Evolutionary conservation across 2,113 vertebrate species (phyloP).

Genomic region (Anarhynchus alexandrinus): DNA sequence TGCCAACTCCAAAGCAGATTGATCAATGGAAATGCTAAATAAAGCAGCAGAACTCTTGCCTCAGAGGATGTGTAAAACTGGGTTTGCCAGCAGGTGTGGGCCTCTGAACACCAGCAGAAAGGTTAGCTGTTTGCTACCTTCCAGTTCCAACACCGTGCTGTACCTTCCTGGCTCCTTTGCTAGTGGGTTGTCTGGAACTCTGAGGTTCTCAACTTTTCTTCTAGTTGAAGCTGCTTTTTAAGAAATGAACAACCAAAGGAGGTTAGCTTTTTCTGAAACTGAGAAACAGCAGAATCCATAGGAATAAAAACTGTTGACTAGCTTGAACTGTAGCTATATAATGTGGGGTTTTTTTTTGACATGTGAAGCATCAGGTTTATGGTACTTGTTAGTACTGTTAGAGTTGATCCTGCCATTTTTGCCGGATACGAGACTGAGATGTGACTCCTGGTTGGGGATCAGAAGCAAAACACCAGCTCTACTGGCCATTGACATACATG

Average conservation of each 20-base stretch:
- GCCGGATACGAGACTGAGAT: neutral
- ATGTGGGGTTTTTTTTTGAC: too few species aligned
- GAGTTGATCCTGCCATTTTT: neutral
- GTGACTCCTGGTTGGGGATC: neutral
- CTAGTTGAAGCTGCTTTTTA: neutral
- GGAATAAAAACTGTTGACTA: neutral
- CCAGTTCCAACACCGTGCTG: fast-evolving
- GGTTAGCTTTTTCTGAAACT: neutral
- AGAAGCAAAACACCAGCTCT: neutral
- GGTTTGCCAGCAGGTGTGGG: neutral
- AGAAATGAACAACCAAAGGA: neutral
- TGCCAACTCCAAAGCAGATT: neutral
- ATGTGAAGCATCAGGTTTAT: neutral
- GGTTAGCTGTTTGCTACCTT: neutral
- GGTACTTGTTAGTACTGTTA: neutral
- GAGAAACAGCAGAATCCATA: neutral
- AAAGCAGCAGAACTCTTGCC: slow-evolving; percentile 2
- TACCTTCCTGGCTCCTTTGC: neutral
- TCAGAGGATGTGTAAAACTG: neutral
- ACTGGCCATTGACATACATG: neutral
- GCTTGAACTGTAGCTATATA: neutral
- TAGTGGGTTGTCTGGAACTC: neutral
- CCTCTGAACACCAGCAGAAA: neutral
- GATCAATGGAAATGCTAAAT: slow-evolving; percentile 48
- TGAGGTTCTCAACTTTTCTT: neutral